Conservation (phyloP, 2,113 vertebrate species). For the Hippocampus abdominalis region DNA sequence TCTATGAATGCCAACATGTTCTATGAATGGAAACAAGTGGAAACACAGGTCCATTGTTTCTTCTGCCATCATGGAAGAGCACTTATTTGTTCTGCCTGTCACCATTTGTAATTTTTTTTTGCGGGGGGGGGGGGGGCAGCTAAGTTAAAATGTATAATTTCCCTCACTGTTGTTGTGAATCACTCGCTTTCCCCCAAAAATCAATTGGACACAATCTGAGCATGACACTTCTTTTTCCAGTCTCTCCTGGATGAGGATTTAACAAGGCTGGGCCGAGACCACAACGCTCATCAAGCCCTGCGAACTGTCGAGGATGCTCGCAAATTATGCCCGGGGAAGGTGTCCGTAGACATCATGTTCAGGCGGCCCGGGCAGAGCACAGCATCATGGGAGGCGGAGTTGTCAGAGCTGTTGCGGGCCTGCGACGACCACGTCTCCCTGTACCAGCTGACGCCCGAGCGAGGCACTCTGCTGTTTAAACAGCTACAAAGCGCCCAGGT, state of each 20-base stretch:
- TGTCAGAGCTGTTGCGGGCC: constrained; percentile 68
- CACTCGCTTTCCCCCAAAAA: background rate
- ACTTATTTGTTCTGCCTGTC: too few relatives aligned
- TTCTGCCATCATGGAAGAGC: too few relatives aligned
- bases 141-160: background rate
- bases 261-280: constrained; percentile 80
- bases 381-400: constrained; percentile 71
- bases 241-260: constrained; percentile 78
- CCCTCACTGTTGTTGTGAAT: background rate
- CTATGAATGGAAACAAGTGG: too few relatives aligned
- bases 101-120: too few relatives aligned
- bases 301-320: constrained; percentile 73
- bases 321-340: constrained; percentile 77
- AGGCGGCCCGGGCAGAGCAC: constrained; percentile 81
- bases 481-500: constrained; percentile 68
- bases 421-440: constrained; percentile 89
- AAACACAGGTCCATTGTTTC: too few relatives aligned
- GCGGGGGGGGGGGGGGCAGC: too few relatives aligned
- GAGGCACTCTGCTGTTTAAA: constrained; percentile 81
- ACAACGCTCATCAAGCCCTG: constrained; percentile 73
- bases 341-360: constrained; percentile 86
- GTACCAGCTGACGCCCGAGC: constrained; percentile 91
- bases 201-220: background rate
- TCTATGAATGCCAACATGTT: too few relatives aligned
- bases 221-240: constrained; percentile 53